Percentiles rank a stretch among this genome's conserved stretches.
These are phyloP conservation scores for Gorsachius goisagi DNA, from an alignment of 2,113 vertebrate genomes.

Conservation along the genomic window DNA sequence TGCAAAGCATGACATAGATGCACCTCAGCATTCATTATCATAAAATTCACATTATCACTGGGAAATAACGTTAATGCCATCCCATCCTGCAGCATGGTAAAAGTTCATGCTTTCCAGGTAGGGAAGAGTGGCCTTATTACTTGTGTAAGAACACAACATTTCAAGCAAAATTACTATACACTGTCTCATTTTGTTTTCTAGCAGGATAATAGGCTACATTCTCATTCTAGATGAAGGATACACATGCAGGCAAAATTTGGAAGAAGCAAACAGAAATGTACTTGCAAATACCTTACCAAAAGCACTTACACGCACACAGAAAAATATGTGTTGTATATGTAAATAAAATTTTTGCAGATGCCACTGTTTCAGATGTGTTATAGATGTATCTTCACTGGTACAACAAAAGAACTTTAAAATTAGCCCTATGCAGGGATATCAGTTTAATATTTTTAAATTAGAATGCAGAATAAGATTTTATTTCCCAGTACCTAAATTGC, in stretches of 20 bases:
- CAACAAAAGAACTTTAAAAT: background rate
- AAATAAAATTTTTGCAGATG: background rate
- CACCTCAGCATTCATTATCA: background rate
- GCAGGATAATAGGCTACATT: background rate
- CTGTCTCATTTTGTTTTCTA: background rate
- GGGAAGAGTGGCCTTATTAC: background rate
- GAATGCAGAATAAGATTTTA: background rate
- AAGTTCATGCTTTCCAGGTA: background rate
- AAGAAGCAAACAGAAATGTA: background rate
- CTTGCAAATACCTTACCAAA: background rate
- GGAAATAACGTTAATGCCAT: background rate
- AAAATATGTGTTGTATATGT: background rate
- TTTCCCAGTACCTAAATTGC: background rate
- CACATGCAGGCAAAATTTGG: background rate
- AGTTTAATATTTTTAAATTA: background rate
- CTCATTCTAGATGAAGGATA: background rate
- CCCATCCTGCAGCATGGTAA: background rate
- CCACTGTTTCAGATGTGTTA: background rate
- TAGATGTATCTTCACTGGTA: background rate
- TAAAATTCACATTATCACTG: background rate
- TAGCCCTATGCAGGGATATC: background rate
- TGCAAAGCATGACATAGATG: fast-evolving
- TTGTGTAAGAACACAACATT: background rate
- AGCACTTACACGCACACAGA: background rate
- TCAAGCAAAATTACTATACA: background rate